Conservation (phyloP, 2,113 vertebrate species). For the Lepisosteus osseus region DNA sequence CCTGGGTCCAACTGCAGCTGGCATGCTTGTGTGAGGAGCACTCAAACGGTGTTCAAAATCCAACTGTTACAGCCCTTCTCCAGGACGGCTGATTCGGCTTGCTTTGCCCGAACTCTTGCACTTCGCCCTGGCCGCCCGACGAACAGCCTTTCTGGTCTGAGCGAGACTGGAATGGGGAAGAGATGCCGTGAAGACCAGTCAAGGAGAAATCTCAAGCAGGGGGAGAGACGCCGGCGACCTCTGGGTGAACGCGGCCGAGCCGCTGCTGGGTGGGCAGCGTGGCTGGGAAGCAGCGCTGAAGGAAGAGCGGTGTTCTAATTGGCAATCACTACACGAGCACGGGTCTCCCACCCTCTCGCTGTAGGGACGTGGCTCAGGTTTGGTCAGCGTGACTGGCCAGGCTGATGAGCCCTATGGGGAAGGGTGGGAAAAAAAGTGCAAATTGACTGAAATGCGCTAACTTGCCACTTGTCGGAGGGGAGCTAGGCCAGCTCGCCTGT, state of each 20-base stretch:
- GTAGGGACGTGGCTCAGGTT: not conserved
- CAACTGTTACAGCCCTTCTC: not conserved
- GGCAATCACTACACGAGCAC: not conserved
- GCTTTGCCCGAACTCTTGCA: not conserved
- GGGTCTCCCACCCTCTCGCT: not conserved
- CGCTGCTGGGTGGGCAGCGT: slow-evolving; percentile 19
- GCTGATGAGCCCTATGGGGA: no score
- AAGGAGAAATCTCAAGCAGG: not conserved
- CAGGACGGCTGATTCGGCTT: no score
- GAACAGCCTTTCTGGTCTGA: not conserved
- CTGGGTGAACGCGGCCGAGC: slow-evolving; percentile 23
- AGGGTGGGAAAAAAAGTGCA: not conserved
- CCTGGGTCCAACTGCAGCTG: slow-evolving; percentile 11
- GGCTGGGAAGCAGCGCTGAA: not conserved
- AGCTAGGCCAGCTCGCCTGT: no score
- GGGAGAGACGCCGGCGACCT: slow-evolving; percentile 22
- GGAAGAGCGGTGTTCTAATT: slow-evolving; percentile 2
- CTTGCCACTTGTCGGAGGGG: no score
- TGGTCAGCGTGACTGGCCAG: no score
- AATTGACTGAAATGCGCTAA: not conserved
- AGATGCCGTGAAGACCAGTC: not conserved
- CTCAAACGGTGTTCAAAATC: slow-evolving; percentile 27
- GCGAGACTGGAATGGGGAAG: not conserved
- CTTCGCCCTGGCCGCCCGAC: not conserved
- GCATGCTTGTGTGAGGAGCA: slow-evolving; percentile 23